A percentile compares a stretch with the other conserved stretches of the same genome.
These are phyloP conservation scores for Spodoptera exigua DNA, from an alignment of 2,888 invertebrate genomes.

Conservation along the genomic window DNA sequence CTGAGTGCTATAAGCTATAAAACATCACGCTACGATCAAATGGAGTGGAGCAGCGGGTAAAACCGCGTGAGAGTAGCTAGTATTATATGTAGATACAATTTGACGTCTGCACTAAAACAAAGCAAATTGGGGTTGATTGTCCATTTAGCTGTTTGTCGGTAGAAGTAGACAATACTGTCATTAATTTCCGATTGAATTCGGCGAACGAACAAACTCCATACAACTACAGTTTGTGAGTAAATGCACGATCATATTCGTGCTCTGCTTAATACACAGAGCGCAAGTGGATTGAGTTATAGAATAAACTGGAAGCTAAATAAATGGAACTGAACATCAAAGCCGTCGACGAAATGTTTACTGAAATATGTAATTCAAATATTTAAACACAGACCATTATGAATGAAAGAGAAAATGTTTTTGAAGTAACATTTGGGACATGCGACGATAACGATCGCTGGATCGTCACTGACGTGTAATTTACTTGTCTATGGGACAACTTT, in stretches of 20 bases:
- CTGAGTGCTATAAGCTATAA: too few species aligned
- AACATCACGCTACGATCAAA: too few species aligned
- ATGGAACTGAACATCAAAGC: conserved; percentile 13
- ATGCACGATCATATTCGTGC: conserved; percentile 12
- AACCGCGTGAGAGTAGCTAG: too few species aligned
- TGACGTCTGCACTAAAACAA: too few species aligned
- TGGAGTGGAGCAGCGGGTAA: too few species aligned
- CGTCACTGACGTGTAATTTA: conserved; percentile 45
- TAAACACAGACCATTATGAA: conserved; percentile 28
- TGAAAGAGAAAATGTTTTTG: conserved; percentile 29
- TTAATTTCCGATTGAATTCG: conserved; percentile 13
- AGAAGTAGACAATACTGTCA: background rate
- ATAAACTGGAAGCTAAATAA: conserved; percentile 28
- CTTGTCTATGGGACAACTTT: conserved; percentile 53
- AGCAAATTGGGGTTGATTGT: too few species aligned
- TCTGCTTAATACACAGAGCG: conserved; percentile 11
- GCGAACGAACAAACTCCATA: conserved; percentile 16
- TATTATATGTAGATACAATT: too few species aligned
- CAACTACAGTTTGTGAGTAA: conserved; percentile 22
- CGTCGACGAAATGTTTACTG: conserved; percentile 18
- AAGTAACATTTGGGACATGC: conserved; percentile 39
- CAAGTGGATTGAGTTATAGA: conserved; percentile 1
- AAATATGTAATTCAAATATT: conserved; percentile 40
- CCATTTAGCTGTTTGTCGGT: background rate
- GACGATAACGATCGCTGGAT: conserved; percentile 29